phyloP scores from a whole-genome alignment of 2,888 invertebrate genomes.

The Gortyna flavago region DNA sequence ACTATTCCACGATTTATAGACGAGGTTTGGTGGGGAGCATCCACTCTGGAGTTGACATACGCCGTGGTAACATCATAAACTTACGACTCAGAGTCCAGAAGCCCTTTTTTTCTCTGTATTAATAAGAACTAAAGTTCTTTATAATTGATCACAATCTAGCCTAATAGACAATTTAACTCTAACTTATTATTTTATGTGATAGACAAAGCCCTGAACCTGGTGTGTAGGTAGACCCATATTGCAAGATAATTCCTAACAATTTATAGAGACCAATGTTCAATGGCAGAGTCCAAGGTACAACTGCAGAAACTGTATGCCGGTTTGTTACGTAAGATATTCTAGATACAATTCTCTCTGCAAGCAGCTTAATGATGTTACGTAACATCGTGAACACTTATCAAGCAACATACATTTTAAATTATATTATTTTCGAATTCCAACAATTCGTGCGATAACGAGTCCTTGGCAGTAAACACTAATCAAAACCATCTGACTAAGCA shows the following conservation, averaged over 20 bases:
- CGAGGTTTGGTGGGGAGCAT: neutral
- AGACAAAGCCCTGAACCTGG: slow-evolving; percentile 1
- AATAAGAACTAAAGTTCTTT: neutral
- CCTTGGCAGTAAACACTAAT: slow-evolving; percentile 37
- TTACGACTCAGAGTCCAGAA: neutral
- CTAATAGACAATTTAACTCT: neutral
- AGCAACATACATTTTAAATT: slow-evolving; percentile 29
- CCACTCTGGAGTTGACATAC: neutral
- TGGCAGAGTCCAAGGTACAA: slow-evolving; percentile 34
- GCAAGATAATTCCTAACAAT: slow-evolving; percentile 34
- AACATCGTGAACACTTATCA: slow-evolving; percentile 38
- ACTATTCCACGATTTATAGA: neutral
- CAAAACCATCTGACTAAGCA: slow-evolving; percentile 33
- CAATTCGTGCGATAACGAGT: slow-evolving; percentile 32
- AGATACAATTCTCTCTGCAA: slow-evolving; percentile 37
- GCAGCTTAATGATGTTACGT: slow-evolving; percentile 41
- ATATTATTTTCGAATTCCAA: slow-evolving; percentile 20
- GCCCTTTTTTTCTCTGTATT: neutral
- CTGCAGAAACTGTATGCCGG: slow-evolving; percentile 9
- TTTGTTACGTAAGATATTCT: slow-evolving; percentile 41
- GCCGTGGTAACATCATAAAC: neutral
- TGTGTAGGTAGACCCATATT: neutral
- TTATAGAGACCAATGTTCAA: slow-evolving; percentile 10
- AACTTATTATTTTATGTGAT: neutral
- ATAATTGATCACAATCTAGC: neutral